Conservation (phyloP, 2,888 invertebrate species). For the Leucophenga montana region DNA sequence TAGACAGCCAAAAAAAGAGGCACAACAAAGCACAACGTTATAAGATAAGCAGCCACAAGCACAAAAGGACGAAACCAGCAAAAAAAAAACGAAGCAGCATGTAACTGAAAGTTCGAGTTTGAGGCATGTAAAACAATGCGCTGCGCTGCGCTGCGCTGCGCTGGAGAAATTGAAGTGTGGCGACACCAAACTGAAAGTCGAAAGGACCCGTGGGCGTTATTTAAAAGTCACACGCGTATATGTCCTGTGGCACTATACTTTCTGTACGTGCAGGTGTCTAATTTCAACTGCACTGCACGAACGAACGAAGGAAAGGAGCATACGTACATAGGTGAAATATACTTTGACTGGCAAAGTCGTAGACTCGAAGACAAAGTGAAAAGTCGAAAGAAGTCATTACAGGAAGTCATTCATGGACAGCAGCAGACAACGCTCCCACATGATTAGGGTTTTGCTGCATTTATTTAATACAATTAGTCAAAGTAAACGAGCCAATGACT, state of each 20-base stretch:
- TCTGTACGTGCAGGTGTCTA: constrained; percentile 21
- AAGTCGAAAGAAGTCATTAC: not conserved
- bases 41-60: not conserved
- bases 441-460: constrained; percentile 65
- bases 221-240: constrained; percentile 1
- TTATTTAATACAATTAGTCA: constrained; percentile 68
- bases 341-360: constrained; percentile 7
- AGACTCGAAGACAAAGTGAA: constrained; percentile 1
- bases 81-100: not conserved
- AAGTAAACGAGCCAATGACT: not conserved
- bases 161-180: constrained; percentile 10
- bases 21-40: not conserved
- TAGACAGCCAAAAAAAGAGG: not conserved
- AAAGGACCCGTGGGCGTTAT: constrained; percentile 16
- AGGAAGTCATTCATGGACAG: not conserved
- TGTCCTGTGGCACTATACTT: not conserved
- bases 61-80: no score
- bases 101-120: constrained; percentile 25
- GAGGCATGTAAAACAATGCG: constrained; percentile 21
- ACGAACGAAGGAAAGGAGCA: not conserved
- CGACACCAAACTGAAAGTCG: constrained; percentile 2
- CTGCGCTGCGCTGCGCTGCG: not conserved
- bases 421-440: constrained; percentile 50
- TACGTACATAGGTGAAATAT: not conserved
- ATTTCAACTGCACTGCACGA: constrained; percentile 17